Conservation (phyloP, 2,797 vertebrate genomes). For the Aulostomus chinensis region DNA sequence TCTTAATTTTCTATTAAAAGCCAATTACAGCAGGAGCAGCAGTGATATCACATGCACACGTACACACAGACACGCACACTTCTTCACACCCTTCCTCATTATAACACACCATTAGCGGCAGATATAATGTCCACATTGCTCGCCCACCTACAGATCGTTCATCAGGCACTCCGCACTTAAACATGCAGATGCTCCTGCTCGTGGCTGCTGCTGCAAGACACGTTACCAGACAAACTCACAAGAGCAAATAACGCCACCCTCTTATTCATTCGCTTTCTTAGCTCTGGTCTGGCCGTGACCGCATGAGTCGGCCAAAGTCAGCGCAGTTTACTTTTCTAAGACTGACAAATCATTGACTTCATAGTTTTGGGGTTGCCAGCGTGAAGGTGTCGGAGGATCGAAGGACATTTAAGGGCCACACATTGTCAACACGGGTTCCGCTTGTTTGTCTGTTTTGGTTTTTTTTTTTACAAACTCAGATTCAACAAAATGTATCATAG, state of each 20-base stretch:
- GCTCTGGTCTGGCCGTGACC: too few relatives aligned
- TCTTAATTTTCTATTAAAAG: slow-evolving; percentile 87
- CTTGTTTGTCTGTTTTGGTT: too few relatives aligned
- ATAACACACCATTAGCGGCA: slow-evolving; percentile 62
- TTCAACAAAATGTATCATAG: too few relatives aligned
- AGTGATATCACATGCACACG: slow-evolving; percentile 40
- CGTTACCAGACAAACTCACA: neutral
- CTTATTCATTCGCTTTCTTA: too few relatives aligned
- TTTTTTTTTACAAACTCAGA: too few relatives aligned
- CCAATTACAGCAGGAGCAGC: slow-evolving; percentile 78
- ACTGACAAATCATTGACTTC: too few relatives aligned
- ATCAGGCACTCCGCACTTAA: slow-evolving; percentile 46
- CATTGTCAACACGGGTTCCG: too few relatives aligned
- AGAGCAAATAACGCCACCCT: neutral
- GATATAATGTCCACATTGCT: slow-evolving; percentile 65
- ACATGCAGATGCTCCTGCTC: slow-evolving; percentile 32
- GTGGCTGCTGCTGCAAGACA: slow-evolving; percentile 15
- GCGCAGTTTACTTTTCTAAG: too few relatives aligned
- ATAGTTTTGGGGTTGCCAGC: too few relatives aligned
- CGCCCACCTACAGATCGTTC: slow-evolving; percentile 57
- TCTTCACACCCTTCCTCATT: slow-evolving; percentile 47
- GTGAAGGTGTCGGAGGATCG: too few relatives aligned
- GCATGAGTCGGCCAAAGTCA: too few relatives aligned
- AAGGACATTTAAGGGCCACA: too few relatives aligned
- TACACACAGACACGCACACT: slow-evolving; percentile 11